These are phyloP conservation scores for Electrona antarctica DNA, from an alignment of 2,113 vertebrate genomes.

Conservation along the genomic window DNA sequence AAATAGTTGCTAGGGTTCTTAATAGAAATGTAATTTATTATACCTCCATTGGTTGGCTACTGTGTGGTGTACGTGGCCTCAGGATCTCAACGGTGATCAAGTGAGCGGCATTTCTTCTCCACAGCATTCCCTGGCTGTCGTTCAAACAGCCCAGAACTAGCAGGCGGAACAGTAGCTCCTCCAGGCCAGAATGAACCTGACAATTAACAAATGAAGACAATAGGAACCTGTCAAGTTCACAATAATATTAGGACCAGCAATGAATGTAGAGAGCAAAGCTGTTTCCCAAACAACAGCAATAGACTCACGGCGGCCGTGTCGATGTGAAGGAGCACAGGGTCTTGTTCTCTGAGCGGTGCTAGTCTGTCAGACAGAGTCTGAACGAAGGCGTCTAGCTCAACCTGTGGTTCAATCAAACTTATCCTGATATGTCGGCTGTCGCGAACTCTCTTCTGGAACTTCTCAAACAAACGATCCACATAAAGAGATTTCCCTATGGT, in stretches of 20 bases:
- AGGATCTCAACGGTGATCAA: conserved; percentile 77
- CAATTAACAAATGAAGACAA: background rate
- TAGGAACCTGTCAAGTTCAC: background rate
- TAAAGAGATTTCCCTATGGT: conserved; percentile 78
- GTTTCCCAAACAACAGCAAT: background rate
- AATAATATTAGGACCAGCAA: background rate
- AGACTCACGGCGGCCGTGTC: conserved; percentile 72
- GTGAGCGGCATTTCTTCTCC: conserved; percentile 76
- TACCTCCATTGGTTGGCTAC: conserved; percentile 63
- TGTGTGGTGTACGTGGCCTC: conserved; percentile 25
- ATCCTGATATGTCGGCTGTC: conserved; percentile 57
- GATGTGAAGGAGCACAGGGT: conserved; percentile 74
- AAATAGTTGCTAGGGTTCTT: too few relatives aligned
- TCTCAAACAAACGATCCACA: conserved; percentile 72
- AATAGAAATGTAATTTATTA: background rate
- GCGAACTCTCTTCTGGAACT: conserved; percentile 42
- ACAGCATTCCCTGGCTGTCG: conserved; percentile 73
- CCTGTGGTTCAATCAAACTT: conserved; percentile 67
- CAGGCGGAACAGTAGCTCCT: conserved; percentile 74
- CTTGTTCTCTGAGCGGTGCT: conserved; percentile 51
- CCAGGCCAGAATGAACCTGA: conserved; percentile 71
- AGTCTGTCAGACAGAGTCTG: conserved; percentile 60
- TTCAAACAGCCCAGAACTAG: conserved; percentile 74
- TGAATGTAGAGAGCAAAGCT: background rate
- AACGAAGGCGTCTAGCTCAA: conserved; percentile 65